Percentiles rank a stretch among this genome's conserved stretches.
These are phyloP conservation scores for Tachina grossa DNA, from an alignment of 2,888 invertebrate genomes.

Conservation along the genomic window DNA sequence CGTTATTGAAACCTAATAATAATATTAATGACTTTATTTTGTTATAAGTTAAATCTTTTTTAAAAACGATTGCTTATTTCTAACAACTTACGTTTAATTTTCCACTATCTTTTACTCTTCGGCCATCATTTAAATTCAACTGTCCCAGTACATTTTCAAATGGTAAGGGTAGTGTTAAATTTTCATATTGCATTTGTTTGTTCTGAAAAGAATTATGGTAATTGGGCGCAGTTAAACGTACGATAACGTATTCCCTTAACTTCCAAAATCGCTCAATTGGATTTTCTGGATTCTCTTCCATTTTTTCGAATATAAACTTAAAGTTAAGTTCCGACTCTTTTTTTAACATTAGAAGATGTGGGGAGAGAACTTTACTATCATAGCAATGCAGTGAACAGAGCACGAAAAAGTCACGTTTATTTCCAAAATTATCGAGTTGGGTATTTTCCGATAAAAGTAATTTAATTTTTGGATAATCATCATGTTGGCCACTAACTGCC, in stretches of 20 bases:
- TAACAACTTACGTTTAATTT: constrained; percentile 44
- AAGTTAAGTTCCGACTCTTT: background rate
- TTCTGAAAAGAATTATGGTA: constrained; percentile 6
- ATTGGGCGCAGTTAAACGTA: constrained; percentile 24
- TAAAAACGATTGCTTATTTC: background rate
- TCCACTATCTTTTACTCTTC: constrained; percentile 12
- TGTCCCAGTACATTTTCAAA: constrained; percentile 23
- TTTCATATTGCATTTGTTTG: constrained; percentile 15
- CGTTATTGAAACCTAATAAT: no score
- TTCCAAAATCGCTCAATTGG: constrained; percentile 16
- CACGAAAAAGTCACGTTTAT: constrained; percentile 54
- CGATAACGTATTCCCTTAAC: constrained; percentile 51
- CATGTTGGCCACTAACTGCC: constrained; percentile 28
- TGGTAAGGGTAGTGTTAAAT: constrained; percentile 3
- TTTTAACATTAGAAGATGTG: constrained; percentile 43
- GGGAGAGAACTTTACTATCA: constrained; percentile 24
- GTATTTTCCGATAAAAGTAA: constrained; percentile 28
- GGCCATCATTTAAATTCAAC: constrained; percentile 2
- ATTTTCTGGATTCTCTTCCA: constrained; percentile 15
- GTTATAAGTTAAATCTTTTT: no score
- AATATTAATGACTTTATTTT: no score
- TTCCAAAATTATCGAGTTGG: constrained; percentile 21
- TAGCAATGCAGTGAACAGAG: constrained; percentile 48
- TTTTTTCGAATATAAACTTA: constrained; percentile 44
- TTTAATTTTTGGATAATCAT: constrained; percentile 42